Base-by-base conservation (phyloP, 2,113 vertebrate genomes). In the Megaceryle torquata region DNA sequence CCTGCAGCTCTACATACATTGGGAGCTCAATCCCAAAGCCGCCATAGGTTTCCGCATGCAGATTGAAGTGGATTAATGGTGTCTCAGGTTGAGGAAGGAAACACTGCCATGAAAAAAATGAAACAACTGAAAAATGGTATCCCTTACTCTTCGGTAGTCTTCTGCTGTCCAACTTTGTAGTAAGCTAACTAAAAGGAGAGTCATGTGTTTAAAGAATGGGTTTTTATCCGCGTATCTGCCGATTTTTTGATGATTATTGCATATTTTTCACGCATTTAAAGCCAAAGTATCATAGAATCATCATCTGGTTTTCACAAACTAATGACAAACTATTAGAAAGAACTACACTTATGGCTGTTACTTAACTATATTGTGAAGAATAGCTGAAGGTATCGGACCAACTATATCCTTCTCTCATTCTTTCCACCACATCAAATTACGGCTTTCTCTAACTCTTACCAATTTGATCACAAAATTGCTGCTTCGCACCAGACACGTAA, bases 341-440 rank as follows among this genome's bases (percentile, higher is more conserved):
- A 94, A 1, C 33, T 8, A 7, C n/a, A 81, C 39, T 9, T 19
- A 35, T 5, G 29, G 51, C 79, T n/a, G 20, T 24, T 57, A 26
- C 64, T 82, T 75, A 57, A 11, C 53, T 54, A 16, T 46, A 46
- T 46, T 46, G 44, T 16, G 44, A 46, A 46, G 44, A 46, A 46
- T 16, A 46, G 18, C 17, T 46, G 44, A 46, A 41, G 39, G 39
- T 6, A 92, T 25, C 10, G 4, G 78, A 12, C 50, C 88, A 96
- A 70, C 71, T 72, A 60, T 22, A 28, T 21, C 86, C 81, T 78
- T 64, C 94, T 88, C 88, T 77, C 39, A 19, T 35, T 67, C 83
- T 78, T 96, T 70, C 90, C 91, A 63, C 24, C 57, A 93, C 88
- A 91, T 50, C 72, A 78, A 96, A 97, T 88, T 61, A 81, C 4